phyloP scores from a whole-genome alignment of 2,113 vertebrate genomes.

The Mastomys coucha region DNA sequence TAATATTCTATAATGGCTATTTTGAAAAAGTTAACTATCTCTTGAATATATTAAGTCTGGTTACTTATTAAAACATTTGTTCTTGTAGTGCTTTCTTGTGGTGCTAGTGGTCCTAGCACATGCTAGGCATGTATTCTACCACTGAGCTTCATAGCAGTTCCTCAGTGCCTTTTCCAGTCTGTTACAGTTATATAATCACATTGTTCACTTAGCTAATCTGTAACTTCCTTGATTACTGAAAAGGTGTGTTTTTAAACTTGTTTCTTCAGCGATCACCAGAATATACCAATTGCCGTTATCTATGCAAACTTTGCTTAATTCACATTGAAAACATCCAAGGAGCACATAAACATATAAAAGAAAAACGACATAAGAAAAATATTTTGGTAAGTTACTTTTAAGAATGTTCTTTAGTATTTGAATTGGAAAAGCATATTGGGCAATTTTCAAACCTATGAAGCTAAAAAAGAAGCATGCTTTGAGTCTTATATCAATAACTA shows the following conservation, averaged over 20 bases:
- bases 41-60: neutral
- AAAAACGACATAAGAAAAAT: conserved; percentile 99
- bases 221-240: conserved; percentile 45
- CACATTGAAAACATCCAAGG: conserved; percentile 99
- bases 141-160: neutral
- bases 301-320: conserved; percentile 98
- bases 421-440: conserved; percentile 45
- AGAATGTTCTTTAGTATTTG: conserved; percentile 30
- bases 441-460: conserved; percentile 6
- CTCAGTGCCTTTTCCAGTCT: conserved; percentile 51
- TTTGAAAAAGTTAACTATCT: neutral
- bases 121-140: neutral
- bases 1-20: neutral
- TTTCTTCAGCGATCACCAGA: conserved; percentile 94
- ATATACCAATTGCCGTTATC: conserved; percentile 97
- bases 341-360: conserved; percentile 99
- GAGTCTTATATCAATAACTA: neutral
- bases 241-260: conserved; percentile 70
- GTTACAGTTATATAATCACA: conserved; percentile 16
- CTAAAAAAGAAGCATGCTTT: conserved; percentile 29
- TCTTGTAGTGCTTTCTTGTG: neutral
- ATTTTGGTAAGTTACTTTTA: conserved; percentile 91
- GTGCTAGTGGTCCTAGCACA: neutral
- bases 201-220: conserved; percentile 13
- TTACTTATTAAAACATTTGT: neutral